Evolutionary conservation across 2,888 invertebrate species (phyloP).

Genomic region (Pardosa pseudoannulata): DNA sequence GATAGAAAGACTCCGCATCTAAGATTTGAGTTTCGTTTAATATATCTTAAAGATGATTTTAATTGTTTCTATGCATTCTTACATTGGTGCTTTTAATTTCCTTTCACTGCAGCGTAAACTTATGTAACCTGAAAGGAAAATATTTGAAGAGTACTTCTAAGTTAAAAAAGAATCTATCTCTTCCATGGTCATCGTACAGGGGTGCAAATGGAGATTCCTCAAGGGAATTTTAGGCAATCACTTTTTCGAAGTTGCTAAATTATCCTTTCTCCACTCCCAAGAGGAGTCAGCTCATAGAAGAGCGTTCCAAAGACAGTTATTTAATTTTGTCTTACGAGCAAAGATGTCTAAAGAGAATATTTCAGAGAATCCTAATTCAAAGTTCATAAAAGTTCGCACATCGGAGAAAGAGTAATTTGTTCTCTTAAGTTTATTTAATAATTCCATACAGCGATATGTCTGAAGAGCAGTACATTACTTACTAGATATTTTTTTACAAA

Average conservation of each 20-base stretch:
- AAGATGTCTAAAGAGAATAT: conserved; percentile 18
- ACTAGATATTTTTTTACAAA: too few species aligned
- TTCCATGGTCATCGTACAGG: neutral
- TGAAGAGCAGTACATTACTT: too few species aligned
- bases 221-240: conserved; percentile 24
- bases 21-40: too few species aligned
- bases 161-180: neutral
- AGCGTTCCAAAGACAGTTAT: conserved; percentile 24
- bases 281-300: conserved; percentile 8
- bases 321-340: conserved; percentile 24
- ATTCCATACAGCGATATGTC: too few species aligned
- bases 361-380: neutral
- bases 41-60: too few species aligned
- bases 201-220: conserved; percentile 16
- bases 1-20: too few species aligned
- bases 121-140: neutral
- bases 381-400: too few species aligned
- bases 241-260: conserved; percentile 38
- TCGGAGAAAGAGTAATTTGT: too few species aligned
- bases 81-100: too few species aligned
- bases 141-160: neutral
- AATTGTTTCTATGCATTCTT: too few species aligned
- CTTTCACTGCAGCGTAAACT: too few species aligned
- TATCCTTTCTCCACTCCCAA: conserved; percentile 8
- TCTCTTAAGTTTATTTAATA: too few species aligned